A percentile compares a stretch with the other conserved stretches of the same genome.
These are phyloP conservation scores for Anticlea derivata DNA, from an alignment of 2,888 invertebrate species.

Conservation along the genomic window DNA sequence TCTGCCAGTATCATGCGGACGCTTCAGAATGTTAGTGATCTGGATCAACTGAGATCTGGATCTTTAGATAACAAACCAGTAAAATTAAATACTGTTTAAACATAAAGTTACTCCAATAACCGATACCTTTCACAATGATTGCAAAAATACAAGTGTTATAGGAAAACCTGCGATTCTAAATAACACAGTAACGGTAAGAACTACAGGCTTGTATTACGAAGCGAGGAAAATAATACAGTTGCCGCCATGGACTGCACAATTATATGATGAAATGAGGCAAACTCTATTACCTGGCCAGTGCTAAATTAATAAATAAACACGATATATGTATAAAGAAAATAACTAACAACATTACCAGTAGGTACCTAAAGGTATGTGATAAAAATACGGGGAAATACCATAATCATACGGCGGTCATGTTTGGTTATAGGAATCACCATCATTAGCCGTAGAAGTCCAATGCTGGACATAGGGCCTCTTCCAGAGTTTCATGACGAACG, in stretches of 20 bases:
- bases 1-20: too few species aligned
- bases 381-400: neutral
- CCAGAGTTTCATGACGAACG: too few species aligned
- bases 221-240: conserved; percentile 30
- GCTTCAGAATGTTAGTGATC: too few species aligned
- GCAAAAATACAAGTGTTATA: conserved; percentile 29
- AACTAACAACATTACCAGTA: neutral
- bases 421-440: too few species aligned
- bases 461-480: too few species aligned
- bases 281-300: conserved; percentile 14
- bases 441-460: too few species aligned
- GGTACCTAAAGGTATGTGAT: neutral
- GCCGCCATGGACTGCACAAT: conserved; percentile 24
- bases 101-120: conserved; percentile 5
- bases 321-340: conserved; percentile 9
- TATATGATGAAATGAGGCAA: conserved; percentile 31
- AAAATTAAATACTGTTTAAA: neutral
- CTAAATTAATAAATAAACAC: conserved; percentile 13
- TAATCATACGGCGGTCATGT: neutral
- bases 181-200: conserved; percentile 22
- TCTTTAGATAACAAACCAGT: too few species aligned
- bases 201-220: conserved; percentile 20
- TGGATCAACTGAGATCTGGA: too few species aligned
- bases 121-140: conserved; percentile 25
- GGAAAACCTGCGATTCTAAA: conserved; percentile 30